Evolutionary conservation across 2,113 vertebrate genomes (phyloP).

Genomic region (Oryzias javanicus): DNA sequence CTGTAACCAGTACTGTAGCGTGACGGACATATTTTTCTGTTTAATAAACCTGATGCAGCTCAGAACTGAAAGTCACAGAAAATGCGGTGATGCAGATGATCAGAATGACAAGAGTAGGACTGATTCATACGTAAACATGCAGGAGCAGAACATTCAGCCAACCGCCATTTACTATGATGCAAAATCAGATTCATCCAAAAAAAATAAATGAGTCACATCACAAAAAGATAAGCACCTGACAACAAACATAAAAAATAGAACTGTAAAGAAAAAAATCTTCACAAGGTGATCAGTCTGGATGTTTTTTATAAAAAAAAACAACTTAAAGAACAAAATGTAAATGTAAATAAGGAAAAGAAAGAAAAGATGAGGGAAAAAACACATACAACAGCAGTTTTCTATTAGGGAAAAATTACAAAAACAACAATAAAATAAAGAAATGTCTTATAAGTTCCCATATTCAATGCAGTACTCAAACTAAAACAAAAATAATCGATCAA

Average conservation of each 20-base stretch:
- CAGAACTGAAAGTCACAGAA: background rate
- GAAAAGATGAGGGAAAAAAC: background rate
- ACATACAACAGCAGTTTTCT: background rate
- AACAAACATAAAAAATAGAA: background rate
- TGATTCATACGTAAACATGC: too few relatives aligned
- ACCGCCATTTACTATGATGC: background rate
- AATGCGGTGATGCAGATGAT: slow-evolving; percentile 3
- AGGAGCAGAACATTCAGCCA: slow-evolving; percentile 1
- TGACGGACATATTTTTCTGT: slow-evolving; percentile 31
- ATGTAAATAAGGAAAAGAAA: background rate
- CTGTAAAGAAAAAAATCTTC: background rate
- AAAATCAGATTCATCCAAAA: background rate
- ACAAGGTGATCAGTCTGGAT: background rate
- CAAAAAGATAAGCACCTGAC: background rate
- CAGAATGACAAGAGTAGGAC: background rate
- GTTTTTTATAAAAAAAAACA: background rate
- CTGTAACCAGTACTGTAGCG: slow-evolving; percentile 1
- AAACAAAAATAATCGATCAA: too few relatives aligned
- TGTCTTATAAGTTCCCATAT: slow-evolving; percentile 19
- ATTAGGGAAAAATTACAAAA: background rate
- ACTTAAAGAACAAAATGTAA: too few relatives aligned
- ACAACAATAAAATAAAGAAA: slow-evolving; percentile 23
- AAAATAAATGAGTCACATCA: background rate
- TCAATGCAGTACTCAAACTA: slow-evolving; percentile 11
- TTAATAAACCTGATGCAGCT: slow-evolving; percentile 17